Percentiles rank a stretch among this genome's conserved stretches.
phyloP scores from a whole-genome alignment of 2,888 invertebrate genomes.

The Trachelus troglodyta region DNA sequence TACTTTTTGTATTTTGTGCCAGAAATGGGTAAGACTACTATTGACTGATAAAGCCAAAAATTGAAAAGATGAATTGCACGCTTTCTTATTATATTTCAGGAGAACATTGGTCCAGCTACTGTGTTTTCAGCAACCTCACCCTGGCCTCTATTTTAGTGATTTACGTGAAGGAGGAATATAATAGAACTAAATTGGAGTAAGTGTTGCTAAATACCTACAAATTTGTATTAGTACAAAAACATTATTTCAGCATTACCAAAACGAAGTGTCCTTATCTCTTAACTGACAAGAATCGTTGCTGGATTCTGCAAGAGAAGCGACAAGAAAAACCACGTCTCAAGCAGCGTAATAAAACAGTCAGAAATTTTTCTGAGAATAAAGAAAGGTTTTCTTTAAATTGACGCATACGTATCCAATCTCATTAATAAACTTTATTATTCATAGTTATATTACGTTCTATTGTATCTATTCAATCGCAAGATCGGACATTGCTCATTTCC shows the following conservation, averaged over 20 bases:
- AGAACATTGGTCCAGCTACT: conserved; percentile 33
- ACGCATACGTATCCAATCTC: background rate
- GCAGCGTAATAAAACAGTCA: background rate
- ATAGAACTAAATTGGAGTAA: conserved; percentile 21
- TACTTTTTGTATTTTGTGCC: conserved; percentile 41
- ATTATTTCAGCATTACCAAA: background rate
- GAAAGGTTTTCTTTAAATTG: background rate
- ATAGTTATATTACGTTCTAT: background rate
- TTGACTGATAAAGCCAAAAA: background rate
- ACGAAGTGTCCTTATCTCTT: background rate
- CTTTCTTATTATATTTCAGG: conserved; percentile 17
- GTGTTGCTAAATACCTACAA: background rate
- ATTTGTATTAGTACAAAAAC: background rate
- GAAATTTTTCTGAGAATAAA: background rate
- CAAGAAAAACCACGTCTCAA: background rate
- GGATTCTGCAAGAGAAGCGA: background rate
- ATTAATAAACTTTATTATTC: background rate
- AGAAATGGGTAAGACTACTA: conserved; percentile 33
- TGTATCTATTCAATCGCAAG: background rate
- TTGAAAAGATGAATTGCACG: background rate
- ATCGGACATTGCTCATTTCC: background rate
- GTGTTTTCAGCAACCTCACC: conserved; percentile 29
- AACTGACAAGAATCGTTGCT: background rate
- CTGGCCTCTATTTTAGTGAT: conserved; percentile 29
- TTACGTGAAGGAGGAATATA: conserved; percentile 35